These are phyloP conservation scores for Actinemys pallida DNA, from an alignment of 2,113 vertebrate genomes.

Conservation along the genomic window DNA sequence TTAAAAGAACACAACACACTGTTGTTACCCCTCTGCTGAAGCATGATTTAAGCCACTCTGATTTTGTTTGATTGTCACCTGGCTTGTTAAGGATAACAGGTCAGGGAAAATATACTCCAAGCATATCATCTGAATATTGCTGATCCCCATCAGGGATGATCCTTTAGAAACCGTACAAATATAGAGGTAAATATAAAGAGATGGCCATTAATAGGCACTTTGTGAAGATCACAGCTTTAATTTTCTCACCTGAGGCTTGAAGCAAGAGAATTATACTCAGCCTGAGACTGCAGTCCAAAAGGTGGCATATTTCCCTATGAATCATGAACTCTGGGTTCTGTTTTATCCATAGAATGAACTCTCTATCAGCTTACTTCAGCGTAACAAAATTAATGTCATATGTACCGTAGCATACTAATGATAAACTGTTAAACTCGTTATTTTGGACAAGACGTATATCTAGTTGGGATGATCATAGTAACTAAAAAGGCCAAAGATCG, in stretches of 20 bases:
- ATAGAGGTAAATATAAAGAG: conserved; percentile 43
- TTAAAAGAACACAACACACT: conserved; percentile 74
- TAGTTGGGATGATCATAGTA: conserved; percentile 68
- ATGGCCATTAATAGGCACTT: conserved; percentile 63
- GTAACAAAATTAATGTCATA: conserved; percentile 52
- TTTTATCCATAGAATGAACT: conserved; percentile 37
- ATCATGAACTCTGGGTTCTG: conserved; percentile 61
- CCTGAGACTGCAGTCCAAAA: conserved; percentile 62
- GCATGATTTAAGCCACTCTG: conserved; percentile 80
- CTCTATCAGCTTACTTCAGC: conserved; percentile 44
- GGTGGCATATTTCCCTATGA: conserved; percentile 51
- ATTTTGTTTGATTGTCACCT: conserved; percentile 76
- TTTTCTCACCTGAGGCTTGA: conserved; percentile 60
- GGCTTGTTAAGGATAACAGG: conserved; percentile 72
- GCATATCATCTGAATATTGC: conserved; percentile 62
- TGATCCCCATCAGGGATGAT: conserved; percentile 68
- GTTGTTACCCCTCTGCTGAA: conserved; percentile 75
- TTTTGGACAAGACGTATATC: conserved; percentile 61
- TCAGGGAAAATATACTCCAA: conserved; percentile 68
- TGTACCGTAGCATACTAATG: conserved; percentile 41
- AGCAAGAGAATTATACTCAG: conserved; percentile 41
- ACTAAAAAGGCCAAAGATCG: conserved; percentile 83
- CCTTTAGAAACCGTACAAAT: conserved; percentile 62
- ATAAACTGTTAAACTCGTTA: conserved; percentile 54
- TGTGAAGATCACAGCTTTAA: conserved; percentile 78